Conservation (phyloP, 2,797 vertebrate genomes). For the Lerista edwardsae region DNA sequence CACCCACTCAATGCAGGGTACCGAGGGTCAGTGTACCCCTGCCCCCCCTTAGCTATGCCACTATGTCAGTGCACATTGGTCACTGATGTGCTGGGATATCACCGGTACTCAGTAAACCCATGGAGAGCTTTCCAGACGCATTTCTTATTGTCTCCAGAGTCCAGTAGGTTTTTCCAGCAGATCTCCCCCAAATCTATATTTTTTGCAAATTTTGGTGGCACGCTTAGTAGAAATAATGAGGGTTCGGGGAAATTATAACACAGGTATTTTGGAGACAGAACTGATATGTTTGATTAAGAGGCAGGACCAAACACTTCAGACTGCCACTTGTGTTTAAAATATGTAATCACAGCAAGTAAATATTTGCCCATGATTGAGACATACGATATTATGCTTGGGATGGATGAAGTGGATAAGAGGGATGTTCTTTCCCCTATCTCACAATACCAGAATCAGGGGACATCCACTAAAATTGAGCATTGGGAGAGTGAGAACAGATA, state of each 20-base stretch:
- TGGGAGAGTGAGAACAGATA: too few relatives aligned
- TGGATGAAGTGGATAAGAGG: too few relatives aligned
- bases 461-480: too few relatives aligned
- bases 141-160: neutral
- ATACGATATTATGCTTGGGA: too few relatives aligned
- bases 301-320: neutral
- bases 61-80: neutral
- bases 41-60: too few relatives aligned
- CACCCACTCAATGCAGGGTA: too few relatives aligned
- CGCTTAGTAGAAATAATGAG: neutral
- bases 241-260: neutral
- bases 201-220: neutral
- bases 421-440: too few relatives aligned
- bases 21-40: too few relatives aligned
- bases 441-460: too few relatives aligned
- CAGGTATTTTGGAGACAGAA: neutral
- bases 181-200: too few relatives aligned
- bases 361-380: too few relatives aligned
- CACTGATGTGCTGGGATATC: neutral
- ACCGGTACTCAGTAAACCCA: neutral
- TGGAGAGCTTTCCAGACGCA: neutral
- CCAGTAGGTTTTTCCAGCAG: neutral
- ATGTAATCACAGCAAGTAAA: constrained; percentile 10
- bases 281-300: neutral
- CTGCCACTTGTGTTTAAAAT: constrained; percentile 9